Evolutionary conservation across 37 sponge, comb jelly and placozoan species (phyloP).

Genomic region (Spongia lamella): DNA sequence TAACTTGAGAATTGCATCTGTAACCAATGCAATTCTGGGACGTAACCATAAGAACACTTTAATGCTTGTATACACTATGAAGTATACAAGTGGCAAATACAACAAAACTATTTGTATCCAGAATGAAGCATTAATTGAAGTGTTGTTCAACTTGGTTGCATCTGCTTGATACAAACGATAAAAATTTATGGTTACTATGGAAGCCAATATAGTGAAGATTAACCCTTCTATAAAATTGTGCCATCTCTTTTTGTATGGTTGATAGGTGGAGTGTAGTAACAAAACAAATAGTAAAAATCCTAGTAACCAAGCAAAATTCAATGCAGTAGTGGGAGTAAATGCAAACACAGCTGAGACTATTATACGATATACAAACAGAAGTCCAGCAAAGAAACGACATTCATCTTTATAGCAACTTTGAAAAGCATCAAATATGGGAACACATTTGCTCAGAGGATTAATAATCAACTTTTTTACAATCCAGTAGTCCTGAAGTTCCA

Average conservation of each 20-base stretch:
- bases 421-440: conserved; percentile 53
- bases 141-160: too few species aligned
- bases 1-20: too few species aligned
- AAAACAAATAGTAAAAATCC: conserved; percentile 12
- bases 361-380: conserved; percentile 62
- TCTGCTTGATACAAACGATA: too few species aligned
- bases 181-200: too few species aligned
- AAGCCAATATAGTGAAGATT: too few species aligned
- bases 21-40: too few species aligned
- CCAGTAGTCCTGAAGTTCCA: neutral
- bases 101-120: too few species aligned
- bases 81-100: too few species aligned
- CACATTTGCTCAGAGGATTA: neutral
- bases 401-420: conserved; percentile 64
- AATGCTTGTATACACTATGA: too few species aligned
- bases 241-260: conserved; percentile 56
- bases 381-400: conserved; percentile 66
- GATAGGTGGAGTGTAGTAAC: conserved; percentile 27
- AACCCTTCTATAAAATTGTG: conserved; percentile 50
- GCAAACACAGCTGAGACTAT: conserved; percentile 36
- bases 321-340: conserved; percentile 11
- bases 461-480: conserved; percentile 4
- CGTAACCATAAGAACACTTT: too few species aligned
- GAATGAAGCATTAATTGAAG: too few species aligned
- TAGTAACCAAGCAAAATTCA: conserved; percentile 29